Percentiles rank a stretch among this genome's conserved stretches.
Conservation (phyloP, 2,888 invertebrate species). For the Galerucella nymphaeae region DNA sequence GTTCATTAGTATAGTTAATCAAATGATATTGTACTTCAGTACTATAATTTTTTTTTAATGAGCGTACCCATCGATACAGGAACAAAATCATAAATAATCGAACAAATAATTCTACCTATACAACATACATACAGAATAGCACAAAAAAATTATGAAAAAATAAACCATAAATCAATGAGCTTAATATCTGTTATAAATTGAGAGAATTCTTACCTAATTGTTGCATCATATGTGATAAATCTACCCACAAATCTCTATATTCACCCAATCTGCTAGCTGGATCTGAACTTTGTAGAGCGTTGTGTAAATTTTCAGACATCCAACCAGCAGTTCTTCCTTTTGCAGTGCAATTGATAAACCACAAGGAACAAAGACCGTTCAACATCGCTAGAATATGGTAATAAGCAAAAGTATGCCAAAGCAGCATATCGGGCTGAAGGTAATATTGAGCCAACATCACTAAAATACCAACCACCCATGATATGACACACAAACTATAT, state of each 20-base stretch:
- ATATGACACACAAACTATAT: conserved; percentile 74
- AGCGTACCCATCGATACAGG: too few species aligned
- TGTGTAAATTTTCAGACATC: conserved; percentile 72
- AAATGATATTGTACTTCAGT: background rate
- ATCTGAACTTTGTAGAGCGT: conserved; percentile 72
- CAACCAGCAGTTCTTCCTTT: conserved; percentile 69
- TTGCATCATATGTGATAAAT: conserved; percentile 82
- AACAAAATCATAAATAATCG: too few species aligned
- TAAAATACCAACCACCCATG: conserved; percentile 74
- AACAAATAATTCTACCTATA: too few species aligned
- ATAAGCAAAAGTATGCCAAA: conserved; percentile 80
- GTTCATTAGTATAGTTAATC: background rate
- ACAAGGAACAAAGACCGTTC: conserved; percentile 77
- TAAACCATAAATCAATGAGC: background rate
- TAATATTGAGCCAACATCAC: conserved; percentile 78
- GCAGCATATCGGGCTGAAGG: conserved; percentile 76
- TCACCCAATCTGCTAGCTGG: conserved; percentile 75
- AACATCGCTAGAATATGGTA: conserved; percentile 81
- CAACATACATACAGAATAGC: background rate
- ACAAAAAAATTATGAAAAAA: background rate
- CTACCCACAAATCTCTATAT: conserved; percentile 73
- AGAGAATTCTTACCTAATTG: conserved; percentile 70
- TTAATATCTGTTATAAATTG: background rate
- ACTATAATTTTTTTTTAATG: background rate
- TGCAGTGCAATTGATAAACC: conserved; percentile 68